Evolutionary conservation across 37 sponge, comb jelly and placozoan genomes (phyloP).

Genomic region (Eunapius fragilis): DNA sequence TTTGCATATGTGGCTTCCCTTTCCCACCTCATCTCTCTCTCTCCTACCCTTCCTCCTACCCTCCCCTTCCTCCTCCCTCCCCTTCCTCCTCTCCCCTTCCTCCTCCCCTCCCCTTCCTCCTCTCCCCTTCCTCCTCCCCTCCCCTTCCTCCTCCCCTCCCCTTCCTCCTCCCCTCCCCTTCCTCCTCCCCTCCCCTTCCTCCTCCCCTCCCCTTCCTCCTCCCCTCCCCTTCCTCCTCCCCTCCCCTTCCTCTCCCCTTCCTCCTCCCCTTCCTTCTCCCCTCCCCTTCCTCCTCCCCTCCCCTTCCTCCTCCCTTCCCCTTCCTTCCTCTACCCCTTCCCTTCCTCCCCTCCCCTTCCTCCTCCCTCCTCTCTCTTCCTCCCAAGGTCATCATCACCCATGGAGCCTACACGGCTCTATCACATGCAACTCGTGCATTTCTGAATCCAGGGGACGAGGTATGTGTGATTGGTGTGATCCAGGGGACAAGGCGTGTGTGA

Average conservation of each 20-base stretch:
- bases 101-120: neutral
- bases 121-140: neutral
- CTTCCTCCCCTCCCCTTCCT: neutral
- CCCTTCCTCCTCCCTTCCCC: too few species aligned
- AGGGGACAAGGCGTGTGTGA: too few species aligned
- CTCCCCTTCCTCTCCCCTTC: too few species aligned
- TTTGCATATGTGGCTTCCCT: neutral
- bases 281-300: neutral
- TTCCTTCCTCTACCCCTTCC: neutral
- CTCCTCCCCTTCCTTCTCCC: too few species aligned
- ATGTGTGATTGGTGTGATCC: neutral
- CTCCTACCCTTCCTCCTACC: too few species aligned
- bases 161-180: neutral
- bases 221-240: too few species aligned
- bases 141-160: neutral
- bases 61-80: neutral
- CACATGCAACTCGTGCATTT: conserved; percentile 65
- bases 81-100: too few species aligned
- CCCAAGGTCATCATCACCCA: conserved; percentile 55
- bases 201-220: neutral
- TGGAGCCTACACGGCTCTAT: conserved; percentile 90
- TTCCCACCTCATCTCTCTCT: too few species aligned
- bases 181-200: too few species aligned
- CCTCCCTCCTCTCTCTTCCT: neutral
- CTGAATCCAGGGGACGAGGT: conserved; percentile 96